Evolutionary conservation across 2,888 invertebrate genomes (phyloP).

Genomic region (Xestoiulus laeticollis): DNA sequence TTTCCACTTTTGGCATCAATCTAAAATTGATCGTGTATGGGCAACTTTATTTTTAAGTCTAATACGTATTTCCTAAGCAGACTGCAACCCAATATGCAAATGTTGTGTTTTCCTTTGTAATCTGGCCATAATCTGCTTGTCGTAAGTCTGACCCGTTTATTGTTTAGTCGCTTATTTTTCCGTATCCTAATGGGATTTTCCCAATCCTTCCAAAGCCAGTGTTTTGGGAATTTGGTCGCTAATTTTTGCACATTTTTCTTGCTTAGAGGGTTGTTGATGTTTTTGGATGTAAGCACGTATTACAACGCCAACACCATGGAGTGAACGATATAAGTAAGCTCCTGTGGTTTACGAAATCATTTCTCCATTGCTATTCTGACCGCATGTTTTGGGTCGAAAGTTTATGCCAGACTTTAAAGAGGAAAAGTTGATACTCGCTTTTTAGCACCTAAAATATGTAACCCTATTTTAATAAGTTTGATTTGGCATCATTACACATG

Average conservation of each 20-base stretch:
- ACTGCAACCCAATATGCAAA: background rate
- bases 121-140: background rate
- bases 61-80: too few species aligned
- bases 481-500: too few species aligned
- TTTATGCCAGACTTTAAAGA: background rate
- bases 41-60: too few species aligned
- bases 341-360: background rate
- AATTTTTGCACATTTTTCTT: conserved; percentile 14
- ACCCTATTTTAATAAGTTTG: too few species aligned
- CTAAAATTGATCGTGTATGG: too few species aligned
- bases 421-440: background rate
- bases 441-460: too few species aligned
- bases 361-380: conserved; percentile 21
- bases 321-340: background rate
- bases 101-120: background rate
- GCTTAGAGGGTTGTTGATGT: background rate
- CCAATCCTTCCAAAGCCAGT: background rate
- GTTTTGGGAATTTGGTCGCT: background rate
- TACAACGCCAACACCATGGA: background rate
- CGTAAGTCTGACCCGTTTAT: background rate
- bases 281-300: background rate
- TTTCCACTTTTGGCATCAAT: too few species aligned
- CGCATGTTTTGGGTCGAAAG: conserved; percentile 25
- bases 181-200: background rate
- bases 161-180: background rate